Conservation (phyloP, 2,888 invertebrate genomes). For the Zygothrica quintamaculata region DNA sequence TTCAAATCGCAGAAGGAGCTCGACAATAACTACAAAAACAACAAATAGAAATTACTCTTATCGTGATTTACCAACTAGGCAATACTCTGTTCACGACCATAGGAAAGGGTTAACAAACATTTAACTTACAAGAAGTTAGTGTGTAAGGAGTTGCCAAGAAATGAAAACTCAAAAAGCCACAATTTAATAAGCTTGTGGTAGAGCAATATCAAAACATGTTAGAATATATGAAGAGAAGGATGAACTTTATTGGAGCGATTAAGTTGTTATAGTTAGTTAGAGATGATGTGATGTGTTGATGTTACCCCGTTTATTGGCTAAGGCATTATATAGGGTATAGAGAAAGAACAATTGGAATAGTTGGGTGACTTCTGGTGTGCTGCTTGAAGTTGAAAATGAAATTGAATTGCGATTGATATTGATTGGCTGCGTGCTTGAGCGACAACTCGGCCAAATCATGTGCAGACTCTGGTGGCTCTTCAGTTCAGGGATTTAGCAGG, state of each 20-base stretch:
- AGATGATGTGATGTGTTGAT: too few species aligned
- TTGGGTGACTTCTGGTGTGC: conserved; percentile 64
- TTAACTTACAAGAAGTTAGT: conserved; percentile 1
- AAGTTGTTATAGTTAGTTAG: too few species aligned
- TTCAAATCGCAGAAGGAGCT: conserved; percentile 62
- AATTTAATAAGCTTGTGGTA: too few species aligned
- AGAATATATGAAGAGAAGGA: too few species aligned
- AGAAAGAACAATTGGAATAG: conserved; percentile 26
- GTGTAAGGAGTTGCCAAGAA: too few species aligned
- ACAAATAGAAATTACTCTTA: not conserved
- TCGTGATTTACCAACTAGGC: conserved; percentile 2
- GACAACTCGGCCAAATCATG: conserved; percentile 78
- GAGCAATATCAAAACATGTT: too few species aligned
- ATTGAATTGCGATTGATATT: conserved; percentile 83
- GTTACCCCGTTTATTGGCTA: not conserved
- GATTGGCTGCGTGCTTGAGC: conserved; percentile 82
- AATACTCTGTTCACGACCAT: not conserved
- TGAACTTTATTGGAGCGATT: too few species aligned
- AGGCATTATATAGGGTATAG: conserved; percentile 37
- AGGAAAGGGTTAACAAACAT: not conserved
- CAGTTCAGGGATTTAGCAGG: conserved; percentile 48
- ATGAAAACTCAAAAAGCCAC: too few species aligned
- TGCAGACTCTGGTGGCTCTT: conserved; percentile 41
- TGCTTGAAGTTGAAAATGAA: conserved; percentile 76
- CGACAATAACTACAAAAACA: conserved; percentile 34